A percentile compares a stretch with the other conserved stretches of the same genome.
Evolutionary conservation across 2,888 invertebrate species (phyloP).

Genomic region (Trimorus sp.): DNA sequence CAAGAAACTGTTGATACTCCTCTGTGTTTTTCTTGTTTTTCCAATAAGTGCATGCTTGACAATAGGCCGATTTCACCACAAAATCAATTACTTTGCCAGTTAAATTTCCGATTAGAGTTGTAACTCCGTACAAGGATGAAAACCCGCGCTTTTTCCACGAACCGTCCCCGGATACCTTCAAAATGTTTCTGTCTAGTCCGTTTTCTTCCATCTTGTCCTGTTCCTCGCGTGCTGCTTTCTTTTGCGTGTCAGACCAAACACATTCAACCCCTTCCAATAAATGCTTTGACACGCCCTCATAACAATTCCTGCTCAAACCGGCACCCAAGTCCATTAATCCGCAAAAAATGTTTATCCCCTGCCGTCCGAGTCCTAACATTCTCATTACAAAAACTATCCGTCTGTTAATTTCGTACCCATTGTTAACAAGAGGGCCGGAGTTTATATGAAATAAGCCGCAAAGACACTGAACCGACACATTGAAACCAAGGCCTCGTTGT

Average conservation of each 20-base stretch:
- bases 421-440: slow-evolving; percentile 21
- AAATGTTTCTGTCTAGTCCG: slow-evolving; percentile 18
- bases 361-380: slow-evolving; percentile 64
- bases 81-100: slow-evolving; percentile 67
- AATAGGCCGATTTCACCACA: slow-evolving; percentile 65
- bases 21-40: slow-evolving; percentile 52
- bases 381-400: slow-evolving; percentile 67
- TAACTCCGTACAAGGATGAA: slow-evolving; percentile 31
- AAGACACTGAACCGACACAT: slow-evolving; percentile 36
- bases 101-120: slow-evolving; percentile 48
- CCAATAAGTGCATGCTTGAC: slow-evolving; percentile 58
- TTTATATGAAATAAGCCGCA: slow-evolving; percentile 28
- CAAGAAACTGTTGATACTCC: slow-evolving; percentile 42
- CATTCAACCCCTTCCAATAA: slow-evolving; percentile 7
- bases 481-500: slow-evolving; percentile 47
- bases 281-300: slow-evolving; percentile 28
- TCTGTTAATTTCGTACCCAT: slow-evolving; percentile 67
- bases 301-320: slow-evolving; percentile 35
- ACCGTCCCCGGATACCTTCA: slow-evolving; percentile 41
- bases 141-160: slow-evolving; percentile 42
- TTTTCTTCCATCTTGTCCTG: background rate
- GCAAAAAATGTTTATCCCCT: slow-evolving; percentile 67
- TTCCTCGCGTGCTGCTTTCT: slow-evolving; percentile 28
- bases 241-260: slow-evolving; percentile 23
- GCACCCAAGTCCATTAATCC: slow-evolving; percentile 65